A percentile compares a stretch with the other conserved stretches of the same genome.
These are phyloP conservation scores for Drepana falcataria DNA, from an alignment of 2,888 invertebrate genomes.

Conservation along the genomic window DNA sequence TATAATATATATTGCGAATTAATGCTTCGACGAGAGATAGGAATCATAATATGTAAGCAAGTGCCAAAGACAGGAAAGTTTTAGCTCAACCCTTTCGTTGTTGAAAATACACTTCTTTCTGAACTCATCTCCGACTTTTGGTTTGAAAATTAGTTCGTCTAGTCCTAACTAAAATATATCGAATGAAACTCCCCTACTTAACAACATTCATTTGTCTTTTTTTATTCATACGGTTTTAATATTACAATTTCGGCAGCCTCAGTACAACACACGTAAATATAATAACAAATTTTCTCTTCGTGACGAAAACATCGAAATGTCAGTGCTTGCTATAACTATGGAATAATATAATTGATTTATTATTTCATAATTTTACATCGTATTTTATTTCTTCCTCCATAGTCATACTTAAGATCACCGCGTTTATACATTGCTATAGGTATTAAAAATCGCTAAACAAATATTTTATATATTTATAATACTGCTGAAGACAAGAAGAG, in stretches of 20 bases:
- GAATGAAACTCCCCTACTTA: conserved; percentile 16
- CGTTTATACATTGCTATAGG: conserved; percentile 1
- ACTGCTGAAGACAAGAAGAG: too few relatives aligned
- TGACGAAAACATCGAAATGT: conserved; percentile 74
- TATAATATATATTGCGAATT: too few relatives aligned
- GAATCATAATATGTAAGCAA: too few relatives aligned
- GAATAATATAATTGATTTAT: conserved; percentile 34
- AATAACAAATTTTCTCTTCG: conserved; percentile 56
- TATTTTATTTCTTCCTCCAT: conserved; percentile 5
- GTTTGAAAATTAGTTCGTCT: not conserved
- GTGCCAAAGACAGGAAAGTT: too few relatives aligned
- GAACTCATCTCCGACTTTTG: not conserved
- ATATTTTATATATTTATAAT: too few relatives aligned
- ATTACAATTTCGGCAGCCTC: conserved; percentile 28
- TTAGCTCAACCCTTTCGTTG: too few relatives aligned
- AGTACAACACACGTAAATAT: conserved; percentile 64
- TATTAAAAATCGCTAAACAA: too few relatives aligned
- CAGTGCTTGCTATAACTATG: conserved; percentile 72
- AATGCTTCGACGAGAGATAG: too few relatives aligned
- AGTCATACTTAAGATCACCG: not conserved
- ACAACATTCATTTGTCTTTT: conserved; percentile 25
- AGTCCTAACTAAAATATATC: not conserved
- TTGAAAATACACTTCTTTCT: too few relatives aligned
- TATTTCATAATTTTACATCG: conserved; percentile 38
- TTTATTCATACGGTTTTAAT: conserved; percentile 13